Evolutionary conservation across 2,888 invertebrate genomes (phyloP), one percentile per base, ranked within the genome.

Genomic region (Galeruca laticollis): DNA sequence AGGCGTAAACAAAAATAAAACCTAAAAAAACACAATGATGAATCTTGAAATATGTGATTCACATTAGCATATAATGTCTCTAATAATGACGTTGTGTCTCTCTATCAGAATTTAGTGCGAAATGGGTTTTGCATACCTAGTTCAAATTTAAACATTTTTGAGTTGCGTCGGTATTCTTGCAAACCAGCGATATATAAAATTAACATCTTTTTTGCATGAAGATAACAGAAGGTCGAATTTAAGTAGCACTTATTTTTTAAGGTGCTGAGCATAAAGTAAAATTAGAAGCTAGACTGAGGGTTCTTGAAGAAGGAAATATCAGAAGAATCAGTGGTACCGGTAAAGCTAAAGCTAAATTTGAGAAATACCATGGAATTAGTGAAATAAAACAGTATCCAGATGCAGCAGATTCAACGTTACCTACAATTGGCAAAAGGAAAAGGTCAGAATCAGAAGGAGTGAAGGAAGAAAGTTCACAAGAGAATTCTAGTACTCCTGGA

Each of bases 311-410:
- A 81, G 96, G 95, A 0, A 94, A 94, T 84, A 81, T 93, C 62
- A 89, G 90, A 60, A 89, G 92, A 80, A 89, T 98, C 71, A 96
- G 96, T 77, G 98, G 97, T 2, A 94, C 95, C 0, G 95, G 94
- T 13, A 97, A 95, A 83, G 92, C 93, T 0, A 93, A 94, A 81
- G 93, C 94, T 1, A 95, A 94, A 83, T 96, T 96, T 82, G 97
- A 98, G 80, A 98, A 97, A 86, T 98, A 98, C 83, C 94, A 96
- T 78, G 91, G 91, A 76, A 92, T 92, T 85, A 94, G 96, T 79
- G 94, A 97, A 87, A 90, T 95, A 61, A 88, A 92, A 77, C 90
- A 93, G 47, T 90, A 92, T 56, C 87, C 89, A 9, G 93, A 92
- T 2, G 93, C 92, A 1, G 92, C 90, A 0, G 98, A 98, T 86